Percentiles rank a stretch among this genome's conserved stretches.
These are phyloP conservation scores for Hemiscyllium ocellatum DNA, from an alignment of 2,113 vertebrate species.

Conservation along the genomic window DNA sequence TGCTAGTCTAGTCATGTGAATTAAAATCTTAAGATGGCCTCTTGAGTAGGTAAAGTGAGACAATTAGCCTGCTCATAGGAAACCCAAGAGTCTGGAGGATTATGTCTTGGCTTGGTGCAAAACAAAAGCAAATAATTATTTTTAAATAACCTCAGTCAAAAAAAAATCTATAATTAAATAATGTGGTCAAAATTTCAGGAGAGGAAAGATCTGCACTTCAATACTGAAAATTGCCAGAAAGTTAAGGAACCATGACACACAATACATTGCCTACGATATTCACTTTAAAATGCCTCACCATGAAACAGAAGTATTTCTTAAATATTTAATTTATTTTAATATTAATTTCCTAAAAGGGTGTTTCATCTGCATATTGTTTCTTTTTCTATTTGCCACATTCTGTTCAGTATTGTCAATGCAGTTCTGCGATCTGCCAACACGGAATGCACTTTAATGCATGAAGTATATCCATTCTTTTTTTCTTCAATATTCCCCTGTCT, in stretches of 20 bases:
- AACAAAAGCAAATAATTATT: not conserved
- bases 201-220: not conserved
- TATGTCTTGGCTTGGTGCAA: not conserved
- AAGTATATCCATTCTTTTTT: too few species aligned
- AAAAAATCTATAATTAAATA: not conserved
- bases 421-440: not conserved
- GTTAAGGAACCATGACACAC: not conserved
- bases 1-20: conserved; percentile 36
- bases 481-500: not conserved
- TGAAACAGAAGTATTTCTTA: not conserved
- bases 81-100: conserved; percentile 39
- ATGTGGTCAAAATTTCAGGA: not conserved
- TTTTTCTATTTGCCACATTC: not conserved
- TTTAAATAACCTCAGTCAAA: not conserved
- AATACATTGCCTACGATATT: not conserved
- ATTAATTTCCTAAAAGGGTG: not conserved
- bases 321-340: conserved; percentile 4
- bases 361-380: not conserved
- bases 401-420: not conserved
- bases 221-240: not conserved
- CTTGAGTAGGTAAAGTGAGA: conserved; percentile 39
- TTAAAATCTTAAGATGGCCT: conserved; percentile 39
- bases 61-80: conserved; percentile 37
- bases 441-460: not conserved
- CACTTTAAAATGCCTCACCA: not conserved